Evolutionary conservation across 2,113 vertebrate species (phyloP), one percentile per base, ranked within the genome.

Genomic region (Otocyon megalotis): DNA sequence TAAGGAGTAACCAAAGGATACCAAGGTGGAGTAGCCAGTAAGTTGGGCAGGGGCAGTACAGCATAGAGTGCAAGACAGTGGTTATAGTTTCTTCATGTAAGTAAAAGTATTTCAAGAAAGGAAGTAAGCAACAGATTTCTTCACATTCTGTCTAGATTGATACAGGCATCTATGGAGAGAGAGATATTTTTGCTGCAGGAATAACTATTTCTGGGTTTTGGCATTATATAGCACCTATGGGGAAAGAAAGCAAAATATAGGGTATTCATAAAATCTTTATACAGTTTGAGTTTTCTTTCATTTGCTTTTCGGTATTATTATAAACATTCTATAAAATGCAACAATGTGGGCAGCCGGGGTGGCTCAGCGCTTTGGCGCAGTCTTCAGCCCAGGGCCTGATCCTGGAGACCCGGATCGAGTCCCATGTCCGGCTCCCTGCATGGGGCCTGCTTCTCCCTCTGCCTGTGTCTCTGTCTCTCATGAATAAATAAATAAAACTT

Each of bases 251-350:
- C 16, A 71, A 56, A 87, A 37, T 37, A 56, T 0, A 56, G 9
- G 50, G 13, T 54, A 28, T 71, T 67, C n/a, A 32, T 85, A 71
- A 71, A 87, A 37, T 56, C 43, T 87, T 87, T 56, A 37, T 71
- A 37, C 22, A 26, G 32, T 30, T 37, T 56, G 37, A 65, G 20
- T 30, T 71, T 65, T 60, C 2, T 60, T 60, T 60, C 54, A 12
- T 86, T n/a, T 67, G 30, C 50, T 35, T 87, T 24, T 71, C 8
- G 24, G 10, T 87, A 54, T 56, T n/a, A 74, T 74, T 88, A 60
- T 74, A 88, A 88, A 74, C 62, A 65, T 65, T 88, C 69, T 88
- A 56, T 26, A 74, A 88, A 88, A 58, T 32, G 54, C 54, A 88
- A 16, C 2, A 24, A 32, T 76, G 8, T 10, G 43, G 43, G 43